Evolutionary conservation across 1,140 invertebrate species (phyloP), one percentile per base, ranked within the genome.

Genomic region (Papilio aristodemus): DNA sequence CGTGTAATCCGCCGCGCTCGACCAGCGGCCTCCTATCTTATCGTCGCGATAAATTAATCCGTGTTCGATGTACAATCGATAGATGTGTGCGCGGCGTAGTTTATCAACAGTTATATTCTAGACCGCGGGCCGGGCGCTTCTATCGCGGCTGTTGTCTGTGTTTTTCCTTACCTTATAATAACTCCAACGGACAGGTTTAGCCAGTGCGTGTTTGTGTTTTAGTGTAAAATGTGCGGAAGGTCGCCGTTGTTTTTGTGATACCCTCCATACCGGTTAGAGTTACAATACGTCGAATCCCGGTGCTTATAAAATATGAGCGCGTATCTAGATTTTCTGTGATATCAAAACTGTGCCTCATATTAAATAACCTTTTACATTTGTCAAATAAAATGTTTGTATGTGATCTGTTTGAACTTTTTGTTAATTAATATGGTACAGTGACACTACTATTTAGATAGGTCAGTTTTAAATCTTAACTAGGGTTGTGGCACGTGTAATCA

Each of bases 31-130:
- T 50, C 68, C 71, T 87, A 90, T 90, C 85, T 90, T 90, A 90
- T 90, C 87, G 79, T 90, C 86, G 79, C 82, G 87, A 90, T 90
- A 88, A 87, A 88, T 89, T 88, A 80, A 75, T 70, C 58, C 73
- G 76, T 73, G 77, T 82, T 83, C 85, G 87, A 89, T 87, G 81
- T 74, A 86, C 80, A 84, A 87, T 89, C 87, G 79, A 90, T 87
- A 87, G 75, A 79, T 78, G 74, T 76, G 69, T 77, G 73, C 80
- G 76, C 73, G 75, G 78, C 75, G 74, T 64, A 72, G 77, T 78
- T 80, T 75, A 80, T 78, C 73, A 80, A 83, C 85, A 87, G 86
- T 90, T 86, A 85, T 72, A 76, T 80, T 79, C 76, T 80, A 72
- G 84, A 76, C 74, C 78, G 85, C 83, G 82, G 39, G 69, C 79